Evolutionary conservation across 2,113 vertebrate species (phyloP).

Genomic region (Plectropomus leopardus): DNA sequence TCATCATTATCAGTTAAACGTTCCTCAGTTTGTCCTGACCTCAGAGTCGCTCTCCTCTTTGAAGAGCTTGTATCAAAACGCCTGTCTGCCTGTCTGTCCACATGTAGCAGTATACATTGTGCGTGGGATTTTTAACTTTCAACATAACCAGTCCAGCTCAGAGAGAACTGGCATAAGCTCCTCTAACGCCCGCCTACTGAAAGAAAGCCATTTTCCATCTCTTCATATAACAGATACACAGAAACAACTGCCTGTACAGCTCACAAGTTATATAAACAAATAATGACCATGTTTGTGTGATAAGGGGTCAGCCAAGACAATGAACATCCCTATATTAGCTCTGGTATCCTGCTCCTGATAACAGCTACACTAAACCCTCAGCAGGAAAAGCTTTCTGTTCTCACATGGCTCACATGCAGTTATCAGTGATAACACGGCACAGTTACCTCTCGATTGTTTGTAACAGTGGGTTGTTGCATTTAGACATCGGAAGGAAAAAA

Average conservation of each 20-base stretch:
- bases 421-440: neutral
- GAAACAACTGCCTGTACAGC: neutral
- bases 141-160: conserved; percentile 4
- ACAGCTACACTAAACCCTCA: neutral
- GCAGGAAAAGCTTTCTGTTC: neutral
- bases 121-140: conserved; percentile 34
- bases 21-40: conserved; percentile 10
- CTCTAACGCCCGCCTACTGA: conserved; percentile 35
- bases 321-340: neutral
- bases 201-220: neutral
- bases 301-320: neutral
- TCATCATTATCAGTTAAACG: conserved; percentile 2
- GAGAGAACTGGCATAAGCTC: conserved; percentile 20
- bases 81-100: neutral
- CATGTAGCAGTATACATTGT: neutral
- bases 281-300: neutral
- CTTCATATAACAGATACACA: conserved; percentile 13
- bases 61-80: neutral
- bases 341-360: neutral
- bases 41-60: neutral
- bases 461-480: neutral
- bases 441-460: neutral
- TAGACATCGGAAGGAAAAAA: neutral
- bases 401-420: neutral
- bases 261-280: conserved; percentile 8